Evolutionary conservation across 1,140 invertebrate species (phyloP).

Genomic region (Aphelinus certus): DNA sequence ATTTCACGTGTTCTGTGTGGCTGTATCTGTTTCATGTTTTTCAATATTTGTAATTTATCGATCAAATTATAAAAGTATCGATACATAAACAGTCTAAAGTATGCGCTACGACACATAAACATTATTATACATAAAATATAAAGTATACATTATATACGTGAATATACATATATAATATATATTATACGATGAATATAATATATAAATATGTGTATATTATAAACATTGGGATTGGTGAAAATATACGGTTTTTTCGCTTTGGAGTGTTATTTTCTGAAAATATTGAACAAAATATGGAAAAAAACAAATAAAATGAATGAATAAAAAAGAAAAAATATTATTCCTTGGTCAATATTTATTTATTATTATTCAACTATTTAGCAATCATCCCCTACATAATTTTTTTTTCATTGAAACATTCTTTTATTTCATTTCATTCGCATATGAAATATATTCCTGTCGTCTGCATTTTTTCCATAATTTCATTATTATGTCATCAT

Average conservation of each 20-base stretch:
- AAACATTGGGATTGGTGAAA: constrained; percentile 65
- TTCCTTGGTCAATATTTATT: no score
- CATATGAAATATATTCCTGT: no score
- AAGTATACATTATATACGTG: constrained; percentile 63
- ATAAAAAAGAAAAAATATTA: constrained; percentile 54
- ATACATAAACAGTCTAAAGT: constrained; percentile 66
- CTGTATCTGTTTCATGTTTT: constrained; percentile 66
- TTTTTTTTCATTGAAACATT: no score
- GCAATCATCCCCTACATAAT: no score
- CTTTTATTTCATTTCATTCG: no score
- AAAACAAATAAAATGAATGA: constrained; percentile 67
- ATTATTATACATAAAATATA: constrained; percentile 65
- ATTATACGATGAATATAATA: constrained; percentile 56
- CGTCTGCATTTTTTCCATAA: no score
- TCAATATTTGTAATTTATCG: constrained; percentile 68
- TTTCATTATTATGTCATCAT: no score
- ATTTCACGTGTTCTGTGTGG: constrained; percentile 26
- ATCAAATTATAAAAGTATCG: constrained; percentile 66
- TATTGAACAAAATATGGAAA: constrained; percentile 68
- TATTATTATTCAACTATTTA: no score
- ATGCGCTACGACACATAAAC: constrained; percentile 65
- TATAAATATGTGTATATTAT: constrained; percentile 60
- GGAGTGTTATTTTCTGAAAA: constrained; percentile 70
- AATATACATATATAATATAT: constrained; percentile 65
- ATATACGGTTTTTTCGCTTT: constrained; percentile 67